Base-by-base conservation (phyloP, 2,113 vertebrate species). In the Podarcis cretensis region DNA sequence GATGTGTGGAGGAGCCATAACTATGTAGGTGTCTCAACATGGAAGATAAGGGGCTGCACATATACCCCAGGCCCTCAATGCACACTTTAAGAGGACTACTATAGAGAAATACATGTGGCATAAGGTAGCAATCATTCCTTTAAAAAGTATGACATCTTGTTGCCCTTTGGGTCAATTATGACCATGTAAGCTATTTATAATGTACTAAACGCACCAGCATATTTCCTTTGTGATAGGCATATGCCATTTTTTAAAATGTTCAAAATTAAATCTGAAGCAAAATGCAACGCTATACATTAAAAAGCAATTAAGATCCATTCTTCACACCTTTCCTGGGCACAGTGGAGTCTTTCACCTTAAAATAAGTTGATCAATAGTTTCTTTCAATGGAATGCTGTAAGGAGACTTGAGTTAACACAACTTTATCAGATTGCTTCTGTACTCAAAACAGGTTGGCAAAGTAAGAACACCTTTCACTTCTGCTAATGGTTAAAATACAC, bases 401-500 rank as follows among this genome's bases (percentile, higher is more conserved):
- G 37, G 35, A 43, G 66, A 43, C 25, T 65, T 25, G 14, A 30
- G 4, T 66, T n/a, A 21, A 32, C 30, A 84, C n/a, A 74, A 32
- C 20, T 6, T 84, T 35, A 25, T 68, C 7, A 18, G 71, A 10
- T 35, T 27, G 48, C 2, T 71, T 35, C 32, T 21, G 37, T 12
- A 76, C 2, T 13, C 32, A 75, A 76, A 54, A 65, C 37, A 76
- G 6, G 18, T 30, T 76, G 74, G 30, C 18, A 82, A 86, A n/a
- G 54, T 37, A 73, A 0, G 4, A 83, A 5, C 1, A 59, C 81
- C 83, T 81, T 75, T 81, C 76, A 57, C 79, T 88, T 89, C 35
- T 78, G 87, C 84, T 65, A 21, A 10, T 21, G 90, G 32, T 71
- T 73, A 87, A 96, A 92, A 54, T 87, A 94, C 85, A 94, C 63